Percentiles rank a stretch among this genome's conserved stretches.
phyloP scores from a whole-genome alignment of 2,888 invertebrate species.

The Sphecodes monilicornis region DNA sequence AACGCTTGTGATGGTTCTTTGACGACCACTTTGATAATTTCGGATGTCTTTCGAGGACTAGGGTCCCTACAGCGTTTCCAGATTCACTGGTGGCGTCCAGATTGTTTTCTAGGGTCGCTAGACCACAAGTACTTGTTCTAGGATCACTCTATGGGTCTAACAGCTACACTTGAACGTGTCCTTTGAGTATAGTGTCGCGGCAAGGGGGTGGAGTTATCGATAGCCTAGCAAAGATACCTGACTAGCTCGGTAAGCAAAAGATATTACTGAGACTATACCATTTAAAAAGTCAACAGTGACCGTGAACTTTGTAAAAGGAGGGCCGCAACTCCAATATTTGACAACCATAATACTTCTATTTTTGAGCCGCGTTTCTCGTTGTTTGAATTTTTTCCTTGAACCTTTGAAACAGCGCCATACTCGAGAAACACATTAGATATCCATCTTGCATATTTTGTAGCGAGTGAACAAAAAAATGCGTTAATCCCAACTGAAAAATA shows the following conservation, averaged over 20 bases:
- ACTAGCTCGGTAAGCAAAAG: neutral
- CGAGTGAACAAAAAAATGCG: neutral
- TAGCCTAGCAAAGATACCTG: conserved; percentile 15
- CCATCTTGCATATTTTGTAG: neutral
- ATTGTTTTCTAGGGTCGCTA: conserved; percentile 1
- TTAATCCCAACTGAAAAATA: too few relatives aligned
- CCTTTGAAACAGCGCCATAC: neutral
- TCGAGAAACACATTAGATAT: neutral
- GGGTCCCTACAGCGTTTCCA: neutral
- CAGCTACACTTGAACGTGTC: neutral
- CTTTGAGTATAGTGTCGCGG: neutral
- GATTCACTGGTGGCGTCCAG: neutral
- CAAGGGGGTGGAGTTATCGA: neutral
- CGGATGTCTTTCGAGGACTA: neutral
- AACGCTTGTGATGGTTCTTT: neutral
- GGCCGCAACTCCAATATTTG: conserved; percentile 12
- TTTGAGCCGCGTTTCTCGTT: neutral
- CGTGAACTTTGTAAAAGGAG: conserved; percentile 12
- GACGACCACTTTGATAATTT: neutral
- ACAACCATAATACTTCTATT: conserved; percentile 18
- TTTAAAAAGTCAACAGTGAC: conserved; percentile 16
- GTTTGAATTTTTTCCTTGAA: neutral
- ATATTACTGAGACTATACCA: conserved; percentile 14
- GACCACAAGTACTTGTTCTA: neutral
- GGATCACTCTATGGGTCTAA: neutral